Conservation (phyloP, 2,113 vertebrate species). For the Arothron firmamentum region DNA sequence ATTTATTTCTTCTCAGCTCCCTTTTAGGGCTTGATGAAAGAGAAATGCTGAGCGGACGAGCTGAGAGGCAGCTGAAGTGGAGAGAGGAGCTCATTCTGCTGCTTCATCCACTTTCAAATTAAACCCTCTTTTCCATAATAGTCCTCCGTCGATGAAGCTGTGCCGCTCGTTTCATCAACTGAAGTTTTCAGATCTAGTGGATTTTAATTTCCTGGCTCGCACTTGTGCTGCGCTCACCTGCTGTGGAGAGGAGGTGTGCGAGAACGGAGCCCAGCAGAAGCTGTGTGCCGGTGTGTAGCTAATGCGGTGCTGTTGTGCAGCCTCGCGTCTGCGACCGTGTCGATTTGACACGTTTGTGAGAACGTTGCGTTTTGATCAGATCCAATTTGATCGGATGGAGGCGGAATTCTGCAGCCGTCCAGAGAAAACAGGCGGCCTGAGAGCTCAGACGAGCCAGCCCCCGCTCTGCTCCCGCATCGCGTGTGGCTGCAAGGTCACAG, state of each 20-base stretch:
- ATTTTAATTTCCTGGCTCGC: too few species aligned
- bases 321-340: neutral
- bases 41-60: too few species aligned
- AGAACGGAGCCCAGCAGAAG: conserved; percentile 14
- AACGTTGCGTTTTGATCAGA: neutral
- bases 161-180: too few species aligned
- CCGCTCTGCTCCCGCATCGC: conserved; percentile 61
- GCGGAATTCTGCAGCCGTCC: conserved; percentile 19
- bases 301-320: neutral
- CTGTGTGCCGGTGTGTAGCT: conserved; percentile 10
- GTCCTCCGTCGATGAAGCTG: too few species aligned
- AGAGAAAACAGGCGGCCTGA: conserved; percentile 48
- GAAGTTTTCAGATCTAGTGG: too few species aligned
- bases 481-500: conserved; percentile 72
- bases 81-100: too few species aligned
- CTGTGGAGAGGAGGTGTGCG: neutral
- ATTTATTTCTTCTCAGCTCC: too few species aligned
- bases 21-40: too few species aligned
- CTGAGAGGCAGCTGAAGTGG: too few species aligned
- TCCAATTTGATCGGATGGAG: conserved; percentile 9
- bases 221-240: too few species aligned
- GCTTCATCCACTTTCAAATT: too few species aligned
- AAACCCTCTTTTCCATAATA: too few species aligned
- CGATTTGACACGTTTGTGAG: neutral
- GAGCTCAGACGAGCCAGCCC: conserved; percentile 60